Evolutionary conservation across 2,888 invertebrate species (phyloP).

Genomic region (Proisotoma minuta): DNA sequence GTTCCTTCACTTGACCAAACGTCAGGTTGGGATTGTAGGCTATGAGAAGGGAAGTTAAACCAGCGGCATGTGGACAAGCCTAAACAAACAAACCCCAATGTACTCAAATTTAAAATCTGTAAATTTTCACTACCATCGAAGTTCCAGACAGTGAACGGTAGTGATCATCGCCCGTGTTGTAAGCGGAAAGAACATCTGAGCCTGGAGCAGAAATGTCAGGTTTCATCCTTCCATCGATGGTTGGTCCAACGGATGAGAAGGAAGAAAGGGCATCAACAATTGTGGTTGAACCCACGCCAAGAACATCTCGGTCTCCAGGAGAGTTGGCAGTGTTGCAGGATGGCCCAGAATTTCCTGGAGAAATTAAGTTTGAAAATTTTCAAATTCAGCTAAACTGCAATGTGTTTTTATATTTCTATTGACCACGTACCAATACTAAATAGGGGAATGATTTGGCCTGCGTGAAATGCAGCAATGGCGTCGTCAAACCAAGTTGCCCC

Average conservation of each 20-base stretch:
- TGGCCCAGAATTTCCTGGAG: conserved; percentile 11
- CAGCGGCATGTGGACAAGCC: conserved; percentile 9
- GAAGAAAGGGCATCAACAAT: conserved; percentile 1
- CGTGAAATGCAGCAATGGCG: no score
- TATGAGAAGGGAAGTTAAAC: neutral
- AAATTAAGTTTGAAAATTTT: no score
- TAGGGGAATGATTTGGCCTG: no score
- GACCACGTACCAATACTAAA: no score
- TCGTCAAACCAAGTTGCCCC: no score
- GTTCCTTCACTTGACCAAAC: neutral
- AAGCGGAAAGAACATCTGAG: conserved; percentile 7
- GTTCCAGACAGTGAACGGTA: conserved; percentile 24
- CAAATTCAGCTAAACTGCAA: no score
- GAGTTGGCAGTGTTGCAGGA: conserved; percentile 9
- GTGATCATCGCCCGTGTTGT: neutral
- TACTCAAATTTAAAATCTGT: neutral
- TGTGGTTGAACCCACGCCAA: conserved; percentile 19
- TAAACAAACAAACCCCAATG: neutral
- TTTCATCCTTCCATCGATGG: neutral
- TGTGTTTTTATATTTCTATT: no score
- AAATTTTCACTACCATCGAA: conserved; percentile 9
- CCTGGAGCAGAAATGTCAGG: conserved; percentile 20
- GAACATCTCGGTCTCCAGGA: conserved; percentile 15
- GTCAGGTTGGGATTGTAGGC: neutral
- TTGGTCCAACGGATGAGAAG: conserved; percentile 19